Base-by-base conservation (phyloP, 2,797 vertebrate species). In the Acanthornis magna region DNA sequence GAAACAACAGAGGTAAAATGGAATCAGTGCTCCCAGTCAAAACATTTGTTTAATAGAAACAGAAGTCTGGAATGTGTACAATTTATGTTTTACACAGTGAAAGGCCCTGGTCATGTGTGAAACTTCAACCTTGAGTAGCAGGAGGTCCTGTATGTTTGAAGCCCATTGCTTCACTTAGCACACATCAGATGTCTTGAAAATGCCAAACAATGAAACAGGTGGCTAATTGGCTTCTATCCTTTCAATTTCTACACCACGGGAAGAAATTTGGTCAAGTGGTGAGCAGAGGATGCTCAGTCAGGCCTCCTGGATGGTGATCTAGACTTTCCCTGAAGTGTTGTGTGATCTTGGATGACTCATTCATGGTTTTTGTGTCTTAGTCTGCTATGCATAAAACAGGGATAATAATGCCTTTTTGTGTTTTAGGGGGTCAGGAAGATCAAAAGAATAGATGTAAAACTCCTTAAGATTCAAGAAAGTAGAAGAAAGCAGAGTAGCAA, bases 21-120 rank as follows among this genome's bases (percentile, higher is more conserved):
- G 82, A 95, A 89, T 81, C 94, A 79, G 60, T 81, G 83, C 71
- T 91, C 77, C 63, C 45, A 50, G 62, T 94, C 88, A 91, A 94
- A 96, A 88, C 77, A 76, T 92, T 96, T 93, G 84, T 94, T 94
- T 93, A 95, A 95, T 84, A 91, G 92, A 82, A 94, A 92, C 62
- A 93, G 79, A 79, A 91, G 82, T 67, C 77, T 93, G 92, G 88
- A 94, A 90, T 93, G 91, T 85, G 77, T 88, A 54, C 86, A 62
- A 26, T 89, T 91, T 91, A 43, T 83, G 53, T 91, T 90, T 86
- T 84, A 95, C 62, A 85, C 67, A 61, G 77, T 91, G 89, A 94
- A 96, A 95, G 51, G 61, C 86, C 63, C 55, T 86, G 76, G 62
- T 95, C 91, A 86, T 79, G 91, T 93, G 92, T 96, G 89, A 96